Evolutionary conservation across 2,888 invertebrate genomes (phyloP).

Genomic region (Eupithecia dodoneata): DNA sequence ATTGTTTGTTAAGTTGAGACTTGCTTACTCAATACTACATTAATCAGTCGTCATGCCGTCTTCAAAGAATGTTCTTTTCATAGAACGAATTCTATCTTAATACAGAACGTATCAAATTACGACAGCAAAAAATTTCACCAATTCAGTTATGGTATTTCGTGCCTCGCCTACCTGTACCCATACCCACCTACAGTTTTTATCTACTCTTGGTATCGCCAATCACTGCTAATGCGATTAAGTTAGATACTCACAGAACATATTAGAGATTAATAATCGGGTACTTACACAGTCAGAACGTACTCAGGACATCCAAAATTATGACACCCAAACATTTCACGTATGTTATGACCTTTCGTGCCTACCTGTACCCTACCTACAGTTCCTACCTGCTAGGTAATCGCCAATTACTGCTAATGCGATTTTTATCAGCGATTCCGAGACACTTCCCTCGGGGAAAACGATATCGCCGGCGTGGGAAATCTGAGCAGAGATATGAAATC

Average conservation of each 20-base stretch:
- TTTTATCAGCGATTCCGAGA: constrained; percentile 50
- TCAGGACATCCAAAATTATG: not conserved
- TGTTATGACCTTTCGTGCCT: not conserved
- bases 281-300: too few relatives aligned
- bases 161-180: not conserved
- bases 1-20: too few relatives aligned
- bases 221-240: constrained; percentile 48
- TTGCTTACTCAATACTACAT: too few relatives aligned
- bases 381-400: constrained; percentile 6
- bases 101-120: not conserved
- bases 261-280: too few relatives aligned
- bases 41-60: not conserved
- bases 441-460: constrained; percentile 42
- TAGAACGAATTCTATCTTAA: not conserved
- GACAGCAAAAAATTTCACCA: not conserved
- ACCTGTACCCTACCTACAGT: not conserved
- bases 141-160: not conserved
- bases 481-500: constrained; percentile 42
- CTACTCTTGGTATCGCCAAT: constrained; percentile 29
- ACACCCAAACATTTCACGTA: not conserved
- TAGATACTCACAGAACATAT: too few relatives aligned
- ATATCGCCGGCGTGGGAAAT: constrained; percentile 47
- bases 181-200: not conserved
- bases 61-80: not conserved
- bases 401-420: constrained; percentile 50